These are phyloP conservation scores for Gerris lacustris DNA, from an alignment of 2,888 invertebrate species.

Conservation along the genomic window DNA sequence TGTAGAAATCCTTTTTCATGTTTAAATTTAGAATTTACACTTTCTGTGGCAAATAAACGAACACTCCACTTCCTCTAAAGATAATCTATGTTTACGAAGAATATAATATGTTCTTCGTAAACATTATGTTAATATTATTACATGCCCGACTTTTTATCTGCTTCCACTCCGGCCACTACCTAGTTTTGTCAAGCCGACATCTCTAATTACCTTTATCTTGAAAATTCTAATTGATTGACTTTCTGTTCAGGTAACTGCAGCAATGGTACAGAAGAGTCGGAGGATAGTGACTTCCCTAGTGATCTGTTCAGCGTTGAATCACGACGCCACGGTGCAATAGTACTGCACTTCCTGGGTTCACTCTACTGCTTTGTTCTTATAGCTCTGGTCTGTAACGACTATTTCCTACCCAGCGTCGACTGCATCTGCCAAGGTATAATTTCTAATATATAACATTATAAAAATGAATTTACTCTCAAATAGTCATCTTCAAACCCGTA, in stretches of 20 bases:
- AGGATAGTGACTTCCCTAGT: conserved; percentile 29
- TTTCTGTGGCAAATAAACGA: too few species aligned
- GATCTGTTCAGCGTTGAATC: conserved; percentile 49
- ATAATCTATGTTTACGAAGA: too few species aligned
- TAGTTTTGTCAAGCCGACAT: too few species aligned
- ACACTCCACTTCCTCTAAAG: too few species aligned
- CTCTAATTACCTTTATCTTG: too few species aligned
- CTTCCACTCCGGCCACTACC: too few species aligned
- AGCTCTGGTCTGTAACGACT: conserved; percentile 82
- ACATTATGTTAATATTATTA: too few species aligned
- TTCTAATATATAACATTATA: not conserved
- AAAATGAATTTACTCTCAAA: not conserved
- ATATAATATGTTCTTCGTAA: too few species aligned
- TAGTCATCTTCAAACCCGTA: too few species aligned
- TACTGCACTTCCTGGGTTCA: conserved; percentile 61
- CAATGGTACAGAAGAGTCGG: not conserved
- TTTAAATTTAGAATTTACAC: too few species aligned
- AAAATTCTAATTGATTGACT: not conserved
- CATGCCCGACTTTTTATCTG: too few species aligned
- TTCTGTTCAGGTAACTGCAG: not conserved
- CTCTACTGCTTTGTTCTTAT: conserved; percentile 74
- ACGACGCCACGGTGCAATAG: conserved; percentile 61
- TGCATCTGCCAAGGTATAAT: conserved; percentile 60
- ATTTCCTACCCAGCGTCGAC: conserved; percentile 81
- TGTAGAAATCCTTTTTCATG: too few species aligned